phyloP scores from a whole-genome alignment of 2,888 invertebrate genomes.

The Danaus chrysippus region DNA sequence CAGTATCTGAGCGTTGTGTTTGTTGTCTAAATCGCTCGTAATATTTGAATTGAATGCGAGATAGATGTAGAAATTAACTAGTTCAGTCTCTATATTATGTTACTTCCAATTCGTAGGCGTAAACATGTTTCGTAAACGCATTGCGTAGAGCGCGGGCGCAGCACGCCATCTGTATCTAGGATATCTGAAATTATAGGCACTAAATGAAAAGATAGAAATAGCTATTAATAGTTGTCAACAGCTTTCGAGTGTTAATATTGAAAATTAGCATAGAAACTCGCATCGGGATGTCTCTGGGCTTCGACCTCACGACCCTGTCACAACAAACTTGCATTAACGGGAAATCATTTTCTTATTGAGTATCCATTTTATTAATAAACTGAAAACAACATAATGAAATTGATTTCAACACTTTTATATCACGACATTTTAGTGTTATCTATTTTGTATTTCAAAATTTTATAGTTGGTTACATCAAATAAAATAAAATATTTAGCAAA shows the following conservation, averaged over 20 bases:
- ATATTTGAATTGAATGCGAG: slow-evolving; percentile 78
- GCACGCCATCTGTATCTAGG: slow-evolving; percentile 42
- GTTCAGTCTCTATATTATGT: slow-evolving; percentile 57
- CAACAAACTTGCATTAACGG: slow-evolving; percentile 71
- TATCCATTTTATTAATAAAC: slow-evolving; percentile 29
- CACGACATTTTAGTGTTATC: slow-evolving; percentile 5
- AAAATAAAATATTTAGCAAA: slow-evolving; percentile 39
- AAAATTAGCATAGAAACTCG: slow-evolving; percentile 75
- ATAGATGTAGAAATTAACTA: slow-evolving; percentile 75
- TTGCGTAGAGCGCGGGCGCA: slow-evolving; percentile 63
- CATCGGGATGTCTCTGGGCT: slow-evolving; percentile 63
- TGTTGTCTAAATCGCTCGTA: slow-evolving; percentile 75
- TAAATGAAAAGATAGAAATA: slow-evolving; percentile 66
- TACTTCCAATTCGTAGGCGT: slow-evolving; percentile 65
- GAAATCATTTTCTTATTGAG: slow-evolving; percentile 59
- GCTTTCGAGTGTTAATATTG: slow-evolving; percentile 62
- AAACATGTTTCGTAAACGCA: slow-evolving; percentile 62
- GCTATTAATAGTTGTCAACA: slow-evolving; percentile 72
- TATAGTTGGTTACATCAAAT: neutral
- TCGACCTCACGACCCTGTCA: slow-evolving; percentile 75
- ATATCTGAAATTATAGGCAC: slow-evolving; percentile 53
- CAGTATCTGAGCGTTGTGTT: slow-evolving; percentile 68
- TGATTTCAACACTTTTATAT: neutral
- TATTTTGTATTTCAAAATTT: no score
- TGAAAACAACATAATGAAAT: neutral